Percentiles rank a stretch among this genome's conserved stretches.
These are phyloP conservation scores for Gadus macrocephalus DNA, from an alignment of 2,113 vertebrate genomes.

Conservation along the genomic window DNA sequence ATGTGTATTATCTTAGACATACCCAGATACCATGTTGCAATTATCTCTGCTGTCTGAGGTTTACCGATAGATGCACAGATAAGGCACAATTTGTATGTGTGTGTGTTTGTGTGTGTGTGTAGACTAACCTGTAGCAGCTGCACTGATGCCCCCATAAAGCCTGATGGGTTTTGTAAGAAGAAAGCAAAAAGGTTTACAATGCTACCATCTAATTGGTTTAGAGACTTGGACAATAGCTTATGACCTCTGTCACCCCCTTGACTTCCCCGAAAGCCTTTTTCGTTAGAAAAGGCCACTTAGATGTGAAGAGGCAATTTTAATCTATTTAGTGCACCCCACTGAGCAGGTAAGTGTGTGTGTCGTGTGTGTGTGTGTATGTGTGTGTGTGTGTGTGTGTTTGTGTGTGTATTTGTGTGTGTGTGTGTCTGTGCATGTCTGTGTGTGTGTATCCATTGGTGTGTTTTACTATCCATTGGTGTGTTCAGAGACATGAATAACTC, in stretches of 20 bases:
- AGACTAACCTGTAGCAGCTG: neutral
- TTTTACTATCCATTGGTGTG: no score
- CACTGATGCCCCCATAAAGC: conserved; percentile 3
- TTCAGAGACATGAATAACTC: no score
- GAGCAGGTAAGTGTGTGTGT: neutral
- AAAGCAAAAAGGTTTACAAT: conserved; percentile 4
- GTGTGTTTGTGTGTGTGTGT: neutral
- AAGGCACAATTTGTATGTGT: neutral
- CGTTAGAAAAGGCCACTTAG: conserved; percentile 2
- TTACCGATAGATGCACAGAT: no score
- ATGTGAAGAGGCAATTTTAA: neutral
- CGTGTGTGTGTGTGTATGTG: neutral
- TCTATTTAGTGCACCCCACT: neutral
- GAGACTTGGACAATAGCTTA: conserved; percentile 7
- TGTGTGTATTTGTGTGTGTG: neutral
- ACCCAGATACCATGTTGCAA: no score
- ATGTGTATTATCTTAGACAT: no score
- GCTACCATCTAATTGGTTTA: conserved; percentile 37
- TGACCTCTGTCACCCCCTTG: neutral
- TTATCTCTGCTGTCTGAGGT: no score
- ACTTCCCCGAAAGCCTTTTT: conserved; percentile 21
- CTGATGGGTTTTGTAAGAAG: neutral
- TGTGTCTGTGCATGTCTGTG: neutral
- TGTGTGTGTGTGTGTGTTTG: neutral
- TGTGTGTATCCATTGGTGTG: no score